Percentiles rank a stretch among this genome's conserved stretches.
These are phyloP conservation scores for Malurus splendens DNA, from an alignment of 2,797 vertebrate genomes.

Conservation along the genomic window DNA sequence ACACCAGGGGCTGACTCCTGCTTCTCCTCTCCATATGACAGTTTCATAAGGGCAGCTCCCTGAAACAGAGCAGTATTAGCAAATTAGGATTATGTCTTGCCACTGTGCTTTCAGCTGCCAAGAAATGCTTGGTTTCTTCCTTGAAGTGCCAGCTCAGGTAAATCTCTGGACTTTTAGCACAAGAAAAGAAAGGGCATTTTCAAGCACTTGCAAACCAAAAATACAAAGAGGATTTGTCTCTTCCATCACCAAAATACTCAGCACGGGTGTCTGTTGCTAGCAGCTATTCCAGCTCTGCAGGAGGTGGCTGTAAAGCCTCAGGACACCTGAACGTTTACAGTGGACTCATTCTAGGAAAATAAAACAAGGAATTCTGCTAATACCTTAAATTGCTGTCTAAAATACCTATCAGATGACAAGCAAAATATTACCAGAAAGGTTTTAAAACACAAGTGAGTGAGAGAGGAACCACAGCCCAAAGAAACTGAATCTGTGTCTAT, in stretches of 20 bases:
- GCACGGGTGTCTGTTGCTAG: neutral
- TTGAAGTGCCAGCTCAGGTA: neutral
- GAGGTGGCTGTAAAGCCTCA: neutral
- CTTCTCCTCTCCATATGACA: neutral
- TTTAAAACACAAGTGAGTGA: neutral
- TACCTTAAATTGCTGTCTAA: neutral
- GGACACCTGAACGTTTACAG: neutral
- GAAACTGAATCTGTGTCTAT: neutral
- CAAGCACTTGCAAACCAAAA: neutral
- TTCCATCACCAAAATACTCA: neutral
- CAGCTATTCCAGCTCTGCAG: neutral
- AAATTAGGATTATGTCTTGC: neutral
- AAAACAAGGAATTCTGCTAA: neutral
- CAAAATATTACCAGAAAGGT: neutral
- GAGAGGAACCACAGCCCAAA: neutral
- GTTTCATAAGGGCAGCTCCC: neutral
- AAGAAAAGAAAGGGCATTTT: neutral
- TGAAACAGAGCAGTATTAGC: neutral
- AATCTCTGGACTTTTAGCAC: neutral
- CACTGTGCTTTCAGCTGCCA: neutral
- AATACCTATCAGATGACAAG: neutral
- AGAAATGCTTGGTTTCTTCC: neutral
- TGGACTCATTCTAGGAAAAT: neutral
- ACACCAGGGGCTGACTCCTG: neutral
- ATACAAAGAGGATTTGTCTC: neutral